Base-by-base conservation (phyloP, 2,797 vertebrate species). In the Aplochiton taeniatus region DNA sequence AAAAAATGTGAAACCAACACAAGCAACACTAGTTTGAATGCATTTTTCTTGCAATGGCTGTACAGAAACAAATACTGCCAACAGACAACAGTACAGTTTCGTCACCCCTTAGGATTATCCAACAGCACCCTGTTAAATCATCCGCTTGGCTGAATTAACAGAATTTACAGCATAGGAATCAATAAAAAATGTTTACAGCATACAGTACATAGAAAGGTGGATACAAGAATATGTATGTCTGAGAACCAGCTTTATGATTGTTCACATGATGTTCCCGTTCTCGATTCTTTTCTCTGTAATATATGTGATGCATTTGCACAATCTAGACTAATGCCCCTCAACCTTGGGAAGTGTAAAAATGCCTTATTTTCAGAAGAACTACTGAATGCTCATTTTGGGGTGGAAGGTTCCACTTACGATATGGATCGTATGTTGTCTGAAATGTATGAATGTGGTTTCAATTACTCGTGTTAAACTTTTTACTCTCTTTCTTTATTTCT, bases 41-140 rank as follows among this genome's bases (percentile, higher is more conserved):
- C 82, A 78, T 88, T 86, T 64, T 83, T 67, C 61, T 82, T 84
- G 83, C 85, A 75, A 83, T 84, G 94, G 92, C 94, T 93, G 94
- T 93, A 88, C 93, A 94, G 88, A 88, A 91, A 94, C 92, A 93
- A 95, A 94, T 95, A 94, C 95, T 97, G 95, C 96, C 96, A 98
- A 98, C 31, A 98, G 96, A 98, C 93, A 93, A 89, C 87, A 85
- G 89, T 91, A 83, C 66, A 71, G 66, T 85, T 80, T 69, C 73
- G 66, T 66, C 85, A 77, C 75, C 79, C 81, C 63, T 60, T 89
- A 87, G 84, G 88, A 90, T 87, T 79, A 73, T 74, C 85, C 78
- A 84, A 83, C 74, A 58, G 50, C 31, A 72, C 90, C 88, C 90
- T 76, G 74, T 81, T 83, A 86, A 70, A 69, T 63, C 61, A 52